phyloP scores from a whole-genome alignment of 1,140 invertebrate genomes.

The Camponotus floridanus region DNA sequence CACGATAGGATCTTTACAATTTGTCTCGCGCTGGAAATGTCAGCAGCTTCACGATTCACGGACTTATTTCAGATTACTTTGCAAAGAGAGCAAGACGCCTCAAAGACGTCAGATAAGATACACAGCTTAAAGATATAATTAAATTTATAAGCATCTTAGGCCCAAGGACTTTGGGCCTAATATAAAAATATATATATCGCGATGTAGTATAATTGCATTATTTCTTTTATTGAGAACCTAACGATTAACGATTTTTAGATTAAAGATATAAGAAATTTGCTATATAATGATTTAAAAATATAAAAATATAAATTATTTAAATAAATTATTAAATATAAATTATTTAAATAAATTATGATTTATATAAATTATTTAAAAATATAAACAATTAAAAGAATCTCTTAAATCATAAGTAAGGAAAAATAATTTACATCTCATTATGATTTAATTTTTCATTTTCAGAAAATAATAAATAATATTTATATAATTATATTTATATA shows the following conservation, averaged over 20 bases:
- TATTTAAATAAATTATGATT: background rate
- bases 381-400: background rate
- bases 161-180: slow-evolving; percentile 19
- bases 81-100: slow-evolving; percentile 30
- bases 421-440: slow-evolving; percentile 2
- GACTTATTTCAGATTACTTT: slow-evolving; percentile 39
- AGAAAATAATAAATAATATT: background rate
- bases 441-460: too few species aligned
- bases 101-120: slow-evolving; percentile 40
- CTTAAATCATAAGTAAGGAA: background rate
- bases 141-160: slow-evolving; percentile 42
- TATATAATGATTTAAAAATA: slow-evolving; percentile 27
- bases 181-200: slow-evolving; percentile 26
- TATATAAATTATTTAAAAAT: slow-evolving; percentile 8
- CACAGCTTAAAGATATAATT: slow-evolving; percentile 49
- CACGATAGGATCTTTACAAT: slow-evolving; percentile 61
- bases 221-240: slow-evolving; percentile 27
- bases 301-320: background rate
- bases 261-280: background rate
- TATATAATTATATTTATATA: background rate
- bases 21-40: slow-evolving; percentile 61
- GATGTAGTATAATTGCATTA: slow-evolving; percentile 42
- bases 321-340: background rate
- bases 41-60: slow-evolving; percentile 55
- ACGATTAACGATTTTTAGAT: slow-evolving; percentile 11